A percentile compares a stretch with the other conserved stretches of the same genome.
These are phyloP conservation scores for Serinus canaria DNA, from an alignment of 2,113 vertebrate species.

Conservation along the genomic window DNA sequence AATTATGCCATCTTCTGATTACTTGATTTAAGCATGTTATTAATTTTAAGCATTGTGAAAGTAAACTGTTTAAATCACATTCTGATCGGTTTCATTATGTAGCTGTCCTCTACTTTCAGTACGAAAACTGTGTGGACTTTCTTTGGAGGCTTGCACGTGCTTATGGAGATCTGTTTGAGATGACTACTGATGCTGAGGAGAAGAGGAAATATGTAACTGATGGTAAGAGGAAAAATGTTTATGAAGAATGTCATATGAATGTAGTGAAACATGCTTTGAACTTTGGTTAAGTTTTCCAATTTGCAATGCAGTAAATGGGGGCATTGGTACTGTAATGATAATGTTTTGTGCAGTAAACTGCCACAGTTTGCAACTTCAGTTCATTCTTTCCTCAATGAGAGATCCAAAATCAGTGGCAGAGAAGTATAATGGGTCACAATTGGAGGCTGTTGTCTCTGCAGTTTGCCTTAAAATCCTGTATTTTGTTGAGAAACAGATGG, in stretches of 20 bases:
- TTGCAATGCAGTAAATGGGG: not conserved
- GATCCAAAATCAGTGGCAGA: not conserved
- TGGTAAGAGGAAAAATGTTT: slow-evolving; percentile 71
- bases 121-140: slow-evolving; percentile 77
- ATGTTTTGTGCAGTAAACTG: not conserved
- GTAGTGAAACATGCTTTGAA: not conserved
- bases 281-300: not conserved
- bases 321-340: not conserved
- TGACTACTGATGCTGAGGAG: slow-evolving; percentile 78
- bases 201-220: slow-evolving; percentile 83
- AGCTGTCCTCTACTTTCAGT: slow-evolving; percentile 71
- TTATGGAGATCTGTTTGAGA: slow-evolving; percentile 86
- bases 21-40: not conserved
- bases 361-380: not conserved
- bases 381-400: not conserved
- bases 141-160: slow-evolving; percentile 90
- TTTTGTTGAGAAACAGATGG: not conserved
- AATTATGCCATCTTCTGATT: not conserved
- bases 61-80: not conserved
- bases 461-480: not conserved
- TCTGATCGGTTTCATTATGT: not conserved
- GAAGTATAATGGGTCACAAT: not conserved
- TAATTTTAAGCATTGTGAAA: not conserved
- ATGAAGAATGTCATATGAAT: not conserved
- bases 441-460: not conserved